These are phyloP conservation scores for Cheirogaleus major DNA, from an alignment of 2,797 vertebrate species.

Conservation along the genomic window DNA sequence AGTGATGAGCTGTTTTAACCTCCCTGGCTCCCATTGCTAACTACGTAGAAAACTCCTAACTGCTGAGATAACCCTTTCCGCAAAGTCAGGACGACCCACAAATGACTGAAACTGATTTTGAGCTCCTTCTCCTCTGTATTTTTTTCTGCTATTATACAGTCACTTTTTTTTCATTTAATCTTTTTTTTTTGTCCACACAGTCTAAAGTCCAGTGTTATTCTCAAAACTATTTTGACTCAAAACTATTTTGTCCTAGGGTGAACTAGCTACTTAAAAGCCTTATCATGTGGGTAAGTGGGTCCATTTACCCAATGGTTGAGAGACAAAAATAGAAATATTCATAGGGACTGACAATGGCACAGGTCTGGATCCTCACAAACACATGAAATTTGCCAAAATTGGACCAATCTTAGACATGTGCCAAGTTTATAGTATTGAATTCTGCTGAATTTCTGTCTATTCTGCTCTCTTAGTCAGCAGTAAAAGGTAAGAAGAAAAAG, in stretches of 20 bases:
- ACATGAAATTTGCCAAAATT: neutral
- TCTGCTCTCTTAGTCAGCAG: neutral
- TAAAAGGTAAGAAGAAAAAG: neutral
- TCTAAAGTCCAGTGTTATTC: constrained; percentile 16
- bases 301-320: neutral
- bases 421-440: neutral
- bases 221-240: constrained; percentile 51
- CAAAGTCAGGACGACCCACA: constrained; percentile 69
- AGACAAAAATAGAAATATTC: neutral
- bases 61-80: constrained; percentile 52
- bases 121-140: constrained; percentile 29
- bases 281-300: neutral
- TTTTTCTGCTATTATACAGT: constrained; percentile 8
- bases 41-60: constrained; percentile 51
- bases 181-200: neutral
- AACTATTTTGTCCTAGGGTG: neutral
- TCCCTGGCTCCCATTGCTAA: constrained; percentile 65
- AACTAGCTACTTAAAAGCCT: neutral
- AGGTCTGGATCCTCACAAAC: neutral
- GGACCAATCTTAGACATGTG: neutral
- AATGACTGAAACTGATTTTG: constrained; percentile 42
- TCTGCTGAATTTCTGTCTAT: constrained; percentile 12
- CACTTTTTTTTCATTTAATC: neutral
- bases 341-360: neutral
- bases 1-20: constrained; percentile 84